A percentile compares a stretch with the other conserved stretches of the same genome.
These are phyloP conservation scores for Misgurnus mizolepis DNA, from an alignment of 2,113 vertebrate species.

Conservation along the genomic window DNA sequence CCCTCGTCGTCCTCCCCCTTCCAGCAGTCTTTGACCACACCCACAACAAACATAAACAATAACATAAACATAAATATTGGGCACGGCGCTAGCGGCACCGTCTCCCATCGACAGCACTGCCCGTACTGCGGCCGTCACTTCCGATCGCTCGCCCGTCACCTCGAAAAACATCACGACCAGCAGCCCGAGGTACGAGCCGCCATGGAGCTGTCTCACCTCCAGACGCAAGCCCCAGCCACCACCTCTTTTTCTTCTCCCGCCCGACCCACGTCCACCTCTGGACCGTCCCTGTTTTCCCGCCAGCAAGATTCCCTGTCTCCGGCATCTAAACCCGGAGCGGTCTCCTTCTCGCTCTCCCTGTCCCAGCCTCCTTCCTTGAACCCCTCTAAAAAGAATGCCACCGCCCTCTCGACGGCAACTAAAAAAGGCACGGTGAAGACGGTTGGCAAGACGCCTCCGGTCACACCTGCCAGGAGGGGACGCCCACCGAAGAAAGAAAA, in stretches of 20 bases:
- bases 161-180: slow-evolving; percentile 77
- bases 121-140: slow-evolving; percentile 75
- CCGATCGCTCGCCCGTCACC: slow-evolving; percentile 75
- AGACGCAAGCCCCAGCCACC: slow-evolving; percentile 26
- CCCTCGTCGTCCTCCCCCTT: slow-evolving; percentile 51
- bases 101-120: slow-evolving; percentile 73
- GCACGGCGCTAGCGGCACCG: slow-evolving; percentile 58
- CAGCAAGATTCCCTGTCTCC: slow-evolving; percentile 64
- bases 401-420: slow-evolving; percentile 17
- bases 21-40: slow-evolving; percentile 58
- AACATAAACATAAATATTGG: slow-evolving; percentile 79
- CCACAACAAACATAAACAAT: slow-evolving; percentile 78
- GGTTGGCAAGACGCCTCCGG: not conserved
- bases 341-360: slow-evolving; percentile 74
- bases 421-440: slow-evolving; percentile 49
- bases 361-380: slow-evolving; percentile 55
- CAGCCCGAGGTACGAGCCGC: slow-evolving; percentile 73
- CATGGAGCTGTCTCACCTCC: slow-evolving; percentile 73
- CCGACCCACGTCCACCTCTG: slow-evolving; percentile 63
- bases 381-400: slow-evolving; percentile 55
- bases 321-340: slow-evolving; percentile 53
- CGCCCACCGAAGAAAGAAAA: slow-evolving; percentile 72
- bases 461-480: slow-evolving; percentile 65
- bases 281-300: slow-evolving; percentile 68
- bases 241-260: slow-evolving; percentile 52